Evolutionary conservation across 1,140 invertebrate genomes (phyloP).

Genomic region (Saccostrea cuccullata): DNA sequence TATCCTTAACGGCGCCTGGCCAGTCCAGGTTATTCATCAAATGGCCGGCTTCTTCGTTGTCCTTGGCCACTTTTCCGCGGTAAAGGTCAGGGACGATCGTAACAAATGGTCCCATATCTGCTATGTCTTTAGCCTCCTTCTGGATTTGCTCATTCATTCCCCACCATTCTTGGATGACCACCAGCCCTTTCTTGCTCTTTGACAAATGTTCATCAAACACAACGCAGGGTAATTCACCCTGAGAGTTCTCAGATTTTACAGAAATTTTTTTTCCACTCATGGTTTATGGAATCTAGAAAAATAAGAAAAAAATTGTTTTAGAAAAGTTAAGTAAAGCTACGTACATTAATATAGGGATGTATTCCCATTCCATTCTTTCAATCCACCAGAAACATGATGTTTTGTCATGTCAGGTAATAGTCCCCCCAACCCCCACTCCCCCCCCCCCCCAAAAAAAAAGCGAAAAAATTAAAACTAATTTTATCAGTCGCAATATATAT

Average conservation of each 20-base stretch:
- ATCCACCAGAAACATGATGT: too few species aligned
- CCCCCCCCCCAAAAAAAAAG: too few species aligned
- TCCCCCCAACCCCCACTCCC: too few species aligned
- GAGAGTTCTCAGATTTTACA: constrained; percentile 49
- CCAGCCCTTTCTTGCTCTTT: constrained; percentile 45
- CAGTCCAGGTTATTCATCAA: constrained; percentile 74
- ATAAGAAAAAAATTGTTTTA: background rate
- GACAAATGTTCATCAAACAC: constrained; percentile 30
- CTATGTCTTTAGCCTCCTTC: constrained; percentile 66
- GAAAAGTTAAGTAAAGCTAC: too few species aligned
- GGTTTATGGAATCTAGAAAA: background rate
- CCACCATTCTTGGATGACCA: constrained; percentile 75
- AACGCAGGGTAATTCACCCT: constrained; percentile 49
- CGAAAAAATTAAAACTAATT: too few species aligned
- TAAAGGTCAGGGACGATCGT: constrained; percentile 75
- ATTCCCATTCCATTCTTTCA: too few species aligned
- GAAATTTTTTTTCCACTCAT: constrained; percentile 33
- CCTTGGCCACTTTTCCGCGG: constrained; percentile 70
- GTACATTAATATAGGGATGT: too few species aligned
- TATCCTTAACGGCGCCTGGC: constrained; percentile 73
- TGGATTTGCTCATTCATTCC: constrained; percentile 75
- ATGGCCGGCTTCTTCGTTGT: constrained; percentile 74
- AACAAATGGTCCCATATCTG: constrained; percentile 60
- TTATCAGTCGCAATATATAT: too few species aligned
- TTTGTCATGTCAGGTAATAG: too few species aligned